Conservation (phyloP, 2,113 vertebrate genomes). For the Rhea pennata region DNA sequence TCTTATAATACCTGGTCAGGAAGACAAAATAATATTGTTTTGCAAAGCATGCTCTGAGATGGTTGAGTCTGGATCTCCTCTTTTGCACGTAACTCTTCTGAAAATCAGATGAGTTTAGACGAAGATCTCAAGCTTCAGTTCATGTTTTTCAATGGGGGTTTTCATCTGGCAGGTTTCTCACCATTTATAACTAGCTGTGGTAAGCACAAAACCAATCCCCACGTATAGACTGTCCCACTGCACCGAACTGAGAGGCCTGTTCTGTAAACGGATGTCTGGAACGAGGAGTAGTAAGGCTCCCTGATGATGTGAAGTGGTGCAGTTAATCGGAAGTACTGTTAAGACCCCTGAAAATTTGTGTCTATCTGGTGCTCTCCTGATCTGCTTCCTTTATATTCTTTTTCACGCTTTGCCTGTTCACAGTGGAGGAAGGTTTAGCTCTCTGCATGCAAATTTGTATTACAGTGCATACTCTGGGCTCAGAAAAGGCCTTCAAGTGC, state of each 20-base stretch:
- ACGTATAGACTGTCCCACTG: fast-evolving
- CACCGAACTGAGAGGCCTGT: not conserved
- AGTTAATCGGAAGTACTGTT: not conserved
- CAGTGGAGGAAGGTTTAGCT: not conserved
- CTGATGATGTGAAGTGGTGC: not conserved
- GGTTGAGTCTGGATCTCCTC: not conserved
- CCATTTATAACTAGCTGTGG: not conserved
- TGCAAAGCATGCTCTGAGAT: not conserved
- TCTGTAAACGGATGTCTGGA: not conserved
- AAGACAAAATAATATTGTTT: not conserved
- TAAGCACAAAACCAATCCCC: not conserved
- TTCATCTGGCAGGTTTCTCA: not conserved
- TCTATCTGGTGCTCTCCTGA: not conserved
- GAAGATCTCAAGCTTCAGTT: not conserved
- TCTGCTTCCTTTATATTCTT: not conserved
- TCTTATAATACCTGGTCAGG: not conserved
- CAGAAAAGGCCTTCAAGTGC: not conserved
- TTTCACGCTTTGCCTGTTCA: not conserved
- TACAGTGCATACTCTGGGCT: not conserved
- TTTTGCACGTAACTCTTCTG: not conserved
- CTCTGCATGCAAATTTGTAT: not conserved
- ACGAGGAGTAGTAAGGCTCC: not conserved
- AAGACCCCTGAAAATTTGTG: not conserved
- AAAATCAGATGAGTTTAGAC: not conserved
- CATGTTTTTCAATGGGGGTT: not conserved